Evolutionary conservation across 1,140 invertebrate genomes (phyloP).

Genomic region (Harlomillsia oculata): DNA sequence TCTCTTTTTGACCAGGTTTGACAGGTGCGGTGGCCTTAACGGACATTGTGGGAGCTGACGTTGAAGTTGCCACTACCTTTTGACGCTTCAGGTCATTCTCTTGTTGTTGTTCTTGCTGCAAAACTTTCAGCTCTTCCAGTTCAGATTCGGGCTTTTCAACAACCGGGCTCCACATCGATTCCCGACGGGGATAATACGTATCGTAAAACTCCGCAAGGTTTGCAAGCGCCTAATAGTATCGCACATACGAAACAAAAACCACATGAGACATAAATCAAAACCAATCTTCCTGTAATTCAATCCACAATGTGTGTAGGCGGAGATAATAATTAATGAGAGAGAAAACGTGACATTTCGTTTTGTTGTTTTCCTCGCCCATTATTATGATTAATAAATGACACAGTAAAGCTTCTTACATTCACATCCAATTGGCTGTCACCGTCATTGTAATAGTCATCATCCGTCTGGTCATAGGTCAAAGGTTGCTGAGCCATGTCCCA

Average conservation of each 20-base stretch:
- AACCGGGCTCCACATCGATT: constrained; percentile 18
- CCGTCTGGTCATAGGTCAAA: neutral
- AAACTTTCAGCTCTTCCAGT: constrained; percentile 25
- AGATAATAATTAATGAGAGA: neutral
- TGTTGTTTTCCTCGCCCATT: neutral
- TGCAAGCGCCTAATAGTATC: constrained; percentile 10
- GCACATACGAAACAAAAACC: neutral
- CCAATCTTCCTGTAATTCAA: neutral
- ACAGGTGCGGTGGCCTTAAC: constrained; percentile 11
- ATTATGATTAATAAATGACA: neutral
- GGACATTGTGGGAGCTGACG: constrained; percentile 11
- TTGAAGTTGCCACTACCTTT: constrained; percentile 20
- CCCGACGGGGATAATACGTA: too few relatives aligned
- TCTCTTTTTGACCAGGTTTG: constrained; percentile 49
- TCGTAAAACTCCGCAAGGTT: constrained; percentile 18
- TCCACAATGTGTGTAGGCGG: neutral
- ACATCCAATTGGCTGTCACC: neutral
- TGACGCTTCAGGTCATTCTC: neutral
- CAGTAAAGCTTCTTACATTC: neutral
- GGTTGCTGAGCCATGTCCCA: constrained; percentile 27
- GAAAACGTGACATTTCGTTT: neutral
- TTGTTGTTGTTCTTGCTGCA: neutral
- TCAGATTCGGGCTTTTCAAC: constrained; percentile 26
- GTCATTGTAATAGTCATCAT: constrained; percentile 8
- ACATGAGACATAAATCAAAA: neutral